A percentile compares a stretch with the other conserved stretches of the same genome.
phyloP scores from a whole-genome alignment of 2,113 vertebrate genomes.

The Poecilia latipinna region DNA sequence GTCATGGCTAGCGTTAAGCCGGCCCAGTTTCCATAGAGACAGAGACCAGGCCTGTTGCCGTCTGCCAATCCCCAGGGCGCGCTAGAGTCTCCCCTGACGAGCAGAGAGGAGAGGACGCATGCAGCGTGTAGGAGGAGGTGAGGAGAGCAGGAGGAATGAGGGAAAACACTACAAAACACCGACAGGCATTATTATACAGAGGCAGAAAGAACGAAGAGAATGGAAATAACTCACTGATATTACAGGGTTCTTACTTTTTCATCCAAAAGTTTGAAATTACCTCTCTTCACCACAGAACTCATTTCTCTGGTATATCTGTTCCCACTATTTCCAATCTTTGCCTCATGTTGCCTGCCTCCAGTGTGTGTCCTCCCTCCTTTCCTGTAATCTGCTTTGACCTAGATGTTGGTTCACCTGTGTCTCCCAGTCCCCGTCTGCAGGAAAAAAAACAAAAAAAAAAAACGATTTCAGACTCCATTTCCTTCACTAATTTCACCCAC shows the following conservation, averaged over 20 bases:
- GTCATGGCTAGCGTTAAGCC: slow-evolving; percentile 65
- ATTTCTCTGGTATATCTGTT: background rate
- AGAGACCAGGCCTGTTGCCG: slow-evolving; percentile 39
- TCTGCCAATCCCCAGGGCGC: slow-evolving; percentile 42
- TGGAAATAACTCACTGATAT: background rate
- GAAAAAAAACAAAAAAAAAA: background rate
- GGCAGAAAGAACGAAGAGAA: background rate
- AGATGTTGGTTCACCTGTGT: background rate
- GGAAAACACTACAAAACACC: background rate
- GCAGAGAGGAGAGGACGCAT: background rate
- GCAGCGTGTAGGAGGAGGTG: background rate
- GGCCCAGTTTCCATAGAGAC: slow-evolving; percentile 79
- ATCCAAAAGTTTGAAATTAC: no score
- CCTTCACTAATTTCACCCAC: no score
- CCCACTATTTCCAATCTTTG: background rate
- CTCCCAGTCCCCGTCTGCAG: background rate
- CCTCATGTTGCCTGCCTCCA: background rate
- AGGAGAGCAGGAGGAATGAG: background rate
- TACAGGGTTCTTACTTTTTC: no score
- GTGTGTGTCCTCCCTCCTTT: no score
- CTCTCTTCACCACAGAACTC: background rate
- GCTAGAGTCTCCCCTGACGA: slow-evolving; percentile 33
- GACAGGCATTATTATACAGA: background rate
- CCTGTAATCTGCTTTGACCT: background rate
- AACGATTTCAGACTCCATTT: background rate